phyloP scores from a whole-genome alignment of 1,140 invertebrate genomes.

The Drosophila seguyi region DNA sequence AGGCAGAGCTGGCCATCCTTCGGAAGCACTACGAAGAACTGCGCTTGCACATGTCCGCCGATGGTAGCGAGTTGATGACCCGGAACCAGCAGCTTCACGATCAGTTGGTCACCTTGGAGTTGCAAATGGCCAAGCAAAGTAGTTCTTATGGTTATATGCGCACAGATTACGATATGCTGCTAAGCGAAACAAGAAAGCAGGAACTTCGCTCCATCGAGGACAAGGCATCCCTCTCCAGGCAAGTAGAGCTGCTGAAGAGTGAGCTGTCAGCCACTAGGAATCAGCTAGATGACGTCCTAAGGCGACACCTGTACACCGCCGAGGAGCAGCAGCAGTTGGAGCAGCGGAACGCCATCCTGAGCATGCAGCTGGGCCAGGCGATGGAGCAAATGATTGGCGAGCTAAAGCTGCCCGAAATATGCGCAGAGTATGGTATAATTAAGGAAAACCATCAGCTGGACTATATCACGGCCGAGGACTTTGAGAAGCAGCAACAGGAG shows the following conservation, averaged over 20 bases:
- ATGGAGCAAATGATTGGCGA: slow-evolving; percentile 64
- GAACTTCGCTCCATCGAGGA: slow-evolving; percentile 65
- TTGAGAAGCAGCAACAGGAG: slow-evolving; percentile 56
- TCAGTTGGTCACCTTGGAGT: slow-evolving; percentile 50
- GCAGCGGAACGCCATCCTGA: slow-evolving; percentile 56
- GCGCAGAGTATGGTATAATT: slow-evolving; percentile 75
- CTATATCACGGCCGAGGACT: slow-evolving; percentile 70
- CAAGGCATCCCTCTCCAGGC: slow-evolving; percentile 25
- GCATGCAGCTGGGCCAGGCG: slow-evolving; percentile 65
- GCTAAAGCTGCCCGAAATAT: slow-evolving; percentile 54
- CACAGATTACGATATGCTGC: slow-evolving; percentile 65
- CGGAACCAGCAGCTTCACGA: slow-evolving; percentile 58
- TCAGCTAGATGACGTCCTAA: slow-evolving; percentile 23
- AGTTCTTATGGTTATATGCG: slow-evolving; percentile 71
- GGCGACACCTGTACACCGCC: slow-evolving; percentile 34
- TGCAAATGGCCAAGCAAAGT: slow-evolving; percentile 50
- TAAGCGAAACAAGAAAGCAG: slow-evolving; percentile 44
- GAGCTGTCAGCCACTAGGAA: slow-evolving; percentile 26
- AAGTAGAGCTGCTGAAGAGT: slow-evolving; percentile 29
- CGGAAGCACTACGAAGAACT: slow-evolving; percentile 76
- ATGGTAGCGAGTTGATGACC: slow-evolving; percentile 55
- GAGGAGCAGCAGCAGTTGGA: slow-evolving; percentile 72
- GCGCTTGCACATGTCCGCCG: slow-evolving; percentile 64
- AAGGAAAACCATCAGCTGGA: slow-evolving; percentile 72
- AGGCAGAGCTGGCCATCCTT: slow-evolving; percentile 54